A percentile compares a stretch with the other conserved stretches of the same genome.
phyloP scores from a whole-genome alignment of 92 coral and sea anemone species.

The Epizoanthus stellaris region DNA sequence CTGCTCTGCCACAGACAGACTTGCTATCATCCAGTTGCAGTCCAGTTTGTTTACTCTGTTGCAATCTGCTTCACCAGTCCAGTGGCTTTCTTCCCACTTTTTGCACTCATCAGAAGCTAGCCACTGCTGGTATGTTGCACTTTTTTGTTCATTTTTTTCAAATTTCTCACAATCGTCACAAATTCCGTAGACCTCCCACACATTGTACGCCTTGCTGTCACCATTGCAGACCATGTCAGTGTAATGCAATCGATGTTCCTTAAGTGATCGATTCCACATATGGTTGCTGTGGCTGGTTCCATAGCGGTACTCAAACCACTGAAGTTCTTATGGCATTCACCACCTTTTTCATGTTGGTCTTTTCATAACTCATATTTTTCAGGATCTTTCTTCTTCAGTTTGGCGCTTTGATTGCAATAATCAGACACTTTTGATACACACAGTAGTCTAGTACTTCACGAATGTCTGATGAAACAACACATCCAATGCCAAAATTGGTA shows the following conservation, averaged over 20 bases:
- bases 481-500: constrained; percentile 33
- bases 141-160: neutral
- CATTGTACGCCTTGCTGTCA: neutral
- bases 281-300: constrained; percentile 20
- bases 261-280: constrained; percentile 23
- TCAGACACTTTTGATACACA: neutral
- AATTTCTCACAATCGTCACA: no score
- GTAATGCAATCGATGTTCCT: constrained; percentile 5
- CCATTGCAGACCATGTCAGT: constrained; percentile 29
- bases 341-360: neutral
- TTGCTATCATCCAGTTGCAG: neutral
- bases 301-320: constrained; percentile 20
- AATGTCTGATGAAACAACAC: constrained; percentile 25
- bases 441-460: constrained; percentile 41
- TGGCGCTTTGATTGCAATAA: neutral
- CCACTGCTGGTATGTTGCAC: constrained; percentile 14
- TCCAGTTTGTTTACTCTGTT: constrained; percentile 27
- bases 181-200: no score
- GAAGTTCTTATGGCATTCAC: constrained; percentile 14
- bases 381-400: neutral
- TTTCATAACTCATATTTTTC: neutral
- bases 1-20: no score
- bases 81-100: constrained; percentile 22
- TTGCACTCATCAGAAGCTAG: constrained; percentile 5
- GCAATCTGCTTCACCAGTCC: constrained; percentile 9